Conservation (phyloP, 2,113 vertebrate genomes). For the Dinomys branickii region DNA sequence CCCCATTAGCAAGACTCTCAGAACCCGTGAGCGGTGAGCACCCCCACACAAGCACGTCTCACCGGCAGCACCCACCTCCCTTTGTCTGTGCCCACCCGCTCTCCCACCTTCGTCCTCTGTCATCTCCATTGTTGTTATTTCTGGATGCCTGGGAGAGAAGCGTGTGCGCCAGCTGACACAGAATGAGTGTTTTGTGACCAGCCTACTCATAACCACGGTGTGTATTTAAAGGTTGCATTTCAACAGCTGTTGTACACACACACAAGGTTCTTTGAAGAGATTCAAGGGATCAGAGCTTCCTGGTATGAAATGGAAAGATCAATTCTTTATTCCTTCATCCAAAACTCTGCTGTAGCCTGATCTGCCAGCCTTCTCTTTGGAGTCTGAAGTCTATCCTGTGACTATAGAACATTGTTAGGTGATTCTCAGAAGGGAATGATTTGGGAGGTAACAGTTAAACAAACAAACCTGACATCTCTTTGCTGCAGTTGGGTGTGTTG, state of each 20-base stretch:
- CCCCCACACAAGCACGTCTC: slow-evolving; percentile 18
- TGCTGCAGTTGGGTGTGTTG: neutral
- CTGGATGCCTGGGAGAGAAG: slow-evolving; percentile 72
- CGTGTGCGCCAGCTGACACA: slow-evolving; percentile 26
- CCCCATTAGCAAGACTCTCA: slow-evolving; percentile 44
- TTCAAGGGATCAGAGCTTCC: neutral
- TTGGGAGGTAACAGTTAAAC: neutral
- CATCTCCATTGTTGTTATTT: slow-evolving; percentile 74
- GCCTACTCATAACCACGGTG: slow-evolving; percentile 38
- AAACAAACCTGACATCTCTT: neutral
- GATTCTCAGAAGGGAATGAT: neutral
- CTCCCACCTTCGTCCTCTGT: slow-evolving; percentile 50
- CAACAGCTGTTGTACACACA: slow-evolving; percentile 34
- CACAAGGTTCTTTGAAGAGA: neutral
- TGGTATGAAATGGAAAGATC: neutral
- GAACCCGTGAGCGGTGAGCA: neutral
- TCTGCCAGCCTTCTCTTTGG: neutral
- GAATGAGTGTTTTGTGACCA: slow-evolving; percentile 4
- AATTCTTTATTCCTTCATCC: neutral
- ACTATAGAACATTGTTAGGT: neutral
- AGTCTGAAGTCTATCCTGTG: neutral
- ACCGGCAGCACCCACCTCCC: slow-evolving; percentile 6
- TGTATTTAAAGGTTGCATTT: neutral
- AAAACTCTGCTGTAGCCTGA: neutral
- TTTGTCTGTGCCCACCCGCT: slow-evolving; percentile 58